These are phyloP conservation scores for Allolobophora icterica DNA, from an alignment of 2,888 invertebrate genomes.

Conservation along the genomic window DNA sequence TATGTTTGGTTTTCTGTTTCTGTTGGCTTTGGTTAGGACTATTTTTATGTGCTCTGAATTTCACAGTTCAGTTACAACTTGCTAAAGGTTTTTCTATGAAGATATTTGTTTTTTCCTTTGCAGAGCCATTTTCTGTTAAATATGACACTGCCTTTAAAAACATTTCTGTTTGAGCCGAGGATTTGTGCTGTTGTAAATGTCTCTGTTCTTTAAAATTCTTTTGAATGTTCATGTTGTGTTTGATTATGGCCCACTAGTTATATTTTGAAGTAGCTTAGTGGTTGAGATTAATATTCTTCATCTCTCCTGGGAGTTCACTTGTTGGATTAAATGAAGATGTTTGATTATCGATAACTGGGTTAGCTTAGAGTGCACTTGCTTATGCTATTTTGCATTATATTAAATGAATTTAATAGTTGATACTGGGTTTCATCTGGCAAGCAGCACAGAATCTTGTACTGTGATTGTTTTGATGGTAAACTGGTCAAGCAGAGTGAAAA, in stretches of 20 bases:
- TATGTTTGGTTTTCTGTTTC: background rate
- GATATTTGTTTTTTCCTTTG: background rate
- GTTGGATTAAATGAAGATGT: background rate
- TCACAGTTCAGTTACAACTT: slow-evolving; percentile 7
- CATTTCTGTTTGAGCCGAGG: background rate
- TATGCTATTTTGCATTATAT: background rate
- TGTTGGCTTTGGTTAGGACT: background rate
- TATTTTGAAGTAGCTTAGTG: background rate
- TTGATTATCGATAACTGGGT: too few species aligned
- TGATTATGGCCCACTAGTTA: slow-evolving; percentile 6
- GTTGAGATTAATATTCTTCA: background rate
- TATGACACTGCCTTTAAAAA: background rate
- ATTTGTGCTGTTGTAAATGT: background rate
- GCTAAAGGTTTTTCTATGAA: background rate
- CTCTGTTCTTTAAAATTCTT: background rate
- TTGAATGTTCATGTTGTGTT: slow-evolving; percentile 21
- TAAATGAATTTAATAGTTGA: background rate
- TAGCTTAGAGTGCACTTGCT: background rate
- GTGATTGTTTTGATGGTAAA: background rate
- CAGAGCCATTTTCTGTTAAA: background rate
- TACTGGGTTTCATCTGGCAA: background rate
- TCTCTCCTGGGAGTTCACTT: background rate
- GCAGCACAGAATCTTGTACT: background rate
- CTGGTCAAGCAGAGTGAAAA: background rate
- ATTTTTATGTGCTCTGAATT: background rate